Evolutionary conservation across 2,888 invertebrate genomes (phyloP).

Genomic region (Trichacis sp.): DNA sequence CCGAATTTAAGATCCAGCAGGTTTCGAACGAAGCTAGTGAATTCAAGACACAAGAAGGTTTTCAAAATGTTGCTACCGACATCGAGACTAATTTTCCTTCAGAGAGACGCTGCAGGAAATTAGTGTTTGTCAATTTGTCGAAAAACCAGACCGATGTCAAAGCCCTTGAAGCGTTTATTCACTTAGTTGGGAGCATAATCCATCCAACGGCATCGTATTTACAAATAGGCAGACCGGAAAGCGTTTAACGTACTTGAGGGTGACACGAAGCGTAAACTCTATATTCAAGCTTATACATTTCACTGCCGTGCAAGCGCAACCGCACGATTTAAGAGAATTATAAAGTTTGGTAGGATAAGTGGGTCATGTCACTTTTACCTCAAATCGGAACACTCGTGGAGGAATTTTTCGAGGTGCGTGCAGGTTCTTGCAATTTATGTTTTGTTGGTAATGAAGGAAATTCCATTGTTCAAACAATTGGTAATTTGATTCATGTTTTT

Average conservation of each 20-base stretch:
- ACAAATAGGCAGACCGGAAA: conserved; percentile 2
- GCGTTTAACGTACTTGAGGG: conserved; percentile 12
- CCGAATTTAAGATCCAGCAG: no score
- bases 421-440: no score
- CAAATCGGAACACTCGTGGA: not conserved
- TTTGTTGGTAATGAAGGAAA: no score
- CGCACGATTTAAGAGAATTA: conserved; percentile 23
- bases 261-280: conserved; percentile 9
- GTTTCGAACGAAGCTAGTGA: no score
- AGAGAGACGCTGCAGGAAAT: no score
- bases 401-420: not conserved
- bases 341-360: conserved; percentile 21
- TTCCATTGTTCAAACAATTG: no score
- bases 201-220: not conserved
- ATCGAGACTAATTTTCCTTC: no score
- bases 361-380: conserved; percentile 19
- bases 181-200: conserved; percentile 5
- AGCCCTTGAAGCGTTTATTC: conserved; percentile 14
- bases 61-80: no score
- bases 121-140: conserved; percentile 14
- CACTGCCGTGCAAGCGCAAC: not conserved
- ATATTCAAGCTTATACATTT: not conserved
- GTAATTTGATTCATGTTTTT: no score
- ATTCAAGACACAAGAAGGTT: no score
- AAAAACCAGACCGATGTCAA: conserved; percentile 19